A percentile compares a stretch with the other conserved stretches of the same genome.
These are phyloP conservation scores for Chrysaora quinquecirrha DNA, from an alignment of 30 jellyfish, hydroid and myxozoan species.

Conservation along the genomic window DNA sequence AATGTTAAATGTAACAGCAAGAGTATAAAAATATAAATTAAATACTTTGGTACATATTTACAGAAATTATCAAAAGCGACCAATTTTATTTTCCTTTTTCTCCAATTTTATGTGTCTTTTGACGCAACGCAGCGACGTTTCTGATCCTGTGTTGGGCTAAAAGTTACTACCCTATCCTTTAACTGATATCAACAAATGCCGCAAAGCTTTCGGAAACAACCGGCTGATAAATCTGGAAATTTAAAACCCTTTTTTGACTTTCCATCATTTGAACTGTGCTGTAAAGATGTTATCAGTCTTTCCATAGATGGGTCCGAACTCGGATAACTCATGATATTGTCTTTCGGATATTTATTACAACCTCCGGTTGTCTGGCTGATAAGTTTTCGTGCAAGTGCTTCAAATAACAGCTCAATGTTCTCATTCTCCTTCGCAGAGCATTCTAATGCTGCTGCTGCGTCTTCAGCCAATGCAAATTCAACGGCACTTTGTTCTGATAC, in stretches of 20 bases:
- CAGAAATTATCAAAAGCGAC: background rate
- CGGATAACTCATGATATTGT: constrained; percentile 1
- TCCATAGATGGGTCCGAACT: constrained; percentile 40
- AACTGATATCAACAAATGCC: constrained; percentile 60
- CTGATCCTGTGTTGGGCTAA: too few species aligned
- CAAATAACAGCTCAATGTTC: constrained; percentile 79
- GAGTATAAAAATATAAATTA: background rate
- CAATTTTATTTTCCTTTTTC: background rate
- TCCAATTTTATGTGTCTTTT: background rate
- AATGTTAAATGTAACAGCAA: too few species aligned
- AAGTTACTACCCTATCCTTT: too few species aligned
- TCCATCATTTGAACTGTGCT: constrained; percentile 19
- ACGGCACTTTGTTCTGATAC: constrained; percentile 83
- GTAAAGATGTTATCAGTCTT: constrained; percentile 18
- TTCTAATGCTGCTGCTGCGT: constrained; percentile 87
- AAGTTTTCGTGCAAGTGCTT: constrained; percentile 73
- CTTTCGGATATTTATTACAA: background rate
- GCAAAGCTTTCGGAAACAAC: constrained; percentile 60
- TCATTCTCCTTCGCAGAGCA: constrained; percentile 97
- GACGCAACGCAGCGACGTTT: too few species aligned
- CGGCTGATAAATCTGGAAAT: constrained; percentile 40
- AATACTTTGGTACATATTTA: constrained; percentile 5
- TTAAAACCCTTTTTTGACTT: constrained; percentile 30
- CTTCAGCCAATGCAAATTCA: constrained; percentile 81
- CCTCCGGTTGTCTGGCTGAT: constrained; percentile 40